phyloP scores from a whole-genome alignment of 35 echinoderm and acorn worm genomes.

The Chiridota heheva region DNA sequence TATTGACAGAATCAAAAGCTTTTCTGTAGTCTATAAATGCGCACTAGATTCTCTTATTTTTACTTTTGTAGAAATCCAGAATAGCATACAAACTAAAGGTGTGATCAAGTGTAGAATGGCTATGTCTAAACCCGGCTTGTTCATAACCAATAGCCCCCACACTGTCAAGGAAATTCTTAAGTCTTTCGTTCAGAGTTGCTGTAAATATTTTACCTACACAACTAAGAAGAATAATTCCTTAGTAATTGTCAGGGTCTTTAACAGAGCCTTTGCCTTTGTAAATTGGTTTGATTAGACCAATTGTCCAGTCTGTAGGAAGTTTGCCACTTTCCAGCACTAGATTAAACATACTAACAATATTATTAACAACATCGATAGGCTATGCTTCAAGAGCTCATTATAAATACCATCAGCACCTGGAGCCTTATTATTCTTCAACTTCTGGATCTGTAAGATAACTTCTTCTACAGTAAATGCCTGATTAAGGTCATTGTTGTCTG shows the following conservation, averaged over 20 bases:
- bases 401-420: too few species aligned
- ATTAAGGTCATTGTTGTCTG: too few species aligned
- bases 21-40: constrained; percentile 72
- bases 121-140: constrained; percentile 52
- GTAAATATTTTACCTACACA: constrained; percentile 49
- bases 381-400: too few species aligned
- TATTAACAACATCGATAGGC: too few species aligned
- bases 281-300: constrained; percentile 21
- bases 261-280: constrained; percentile 38
- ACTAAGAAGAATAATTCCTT: constrained; percentile 10
- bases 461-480: too few species aligned
- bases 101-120: constrained; percentile 44
- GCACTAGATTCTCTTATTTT: constrained; percentile 46
- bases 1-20: constrained; percentile 60
- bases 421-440: too few species aligned
- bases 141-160: constrained; percentile 25
- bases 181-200: constrained; percentile 24
- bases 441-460: too few species aligned
- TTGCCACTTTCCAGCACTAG: not conserved
- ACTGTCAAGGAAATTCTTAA: constrained; percentile 29
- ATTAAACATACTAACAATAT: too few species aligned
- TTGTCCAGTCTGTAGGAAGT: constrained; percentile 15
- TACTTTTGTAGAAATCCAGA: constrained; percentile 42
- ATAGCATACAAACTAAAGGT: constrained; percentile 42
- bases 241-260: constrained; percentile 33